Base-by-base conservation (phyloP, 2,113 vertebrate genomes). In the Nettapus auritus region DNA sequence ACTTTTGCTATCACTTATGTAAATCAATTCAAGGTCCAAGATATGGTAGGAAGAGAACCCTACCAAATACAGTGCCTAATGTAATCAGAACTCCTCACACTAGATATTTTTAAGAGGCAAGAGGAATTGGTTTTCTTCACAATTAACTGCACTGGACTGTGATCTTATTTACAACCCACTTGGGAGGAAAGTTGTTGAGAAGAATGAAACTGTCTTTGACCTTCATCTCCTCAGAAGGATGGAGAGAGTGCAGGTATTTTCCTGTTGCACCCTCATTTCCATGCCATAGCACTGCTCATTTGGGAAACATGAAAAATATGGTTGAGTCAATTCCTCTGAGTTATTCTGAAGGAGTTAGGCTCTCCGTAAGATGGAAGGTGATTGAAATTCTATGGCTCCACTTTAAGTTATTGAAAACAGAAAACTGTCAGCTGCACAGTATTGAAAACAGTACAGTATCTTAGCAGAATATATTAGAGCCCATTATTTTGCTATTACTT, bases 251-350 rank as follows among this genome's bases (percentile, higher is more conserved):
- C 96, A 96, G 91, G 95, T 90, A 13, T 75, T 93, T 93, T 88
- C 89, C 94, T 46, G 23, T 60, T 89, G 70, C 33, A 56, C 74
- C 88, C 93, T 96, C 53, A 97, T 97, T 97, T 97, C 94, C 91
- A 88, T 84, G 80, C 95, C 33, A 46, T 6, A 77, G 85, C 94
- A 69, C 92, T 77, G 77, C 93, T 97, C 96, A 76, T 97, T 94
- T 97, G 95, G 94, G 96, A 97, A 97, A 97, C 90, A 95, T 96
- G 96, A 97, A 95, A 96, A 97, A 94, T 67, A 90, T 1, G 31
- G 52, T 28, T 81, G 83, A 96, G 86, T 94, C 90, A 84, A 79
- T 73, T 48, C 66, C 88, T 94, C 84, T 66, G 88, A 93, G 42
- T 95, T 95, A 86, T 89, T 97, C 90, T 81, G 59, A 42, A 94